These are phyloP conservation scores for Orthonevra nobilis DNA, from an alignment of 2,888 invertebrate species.

Conservation along the genomic window DNA sequence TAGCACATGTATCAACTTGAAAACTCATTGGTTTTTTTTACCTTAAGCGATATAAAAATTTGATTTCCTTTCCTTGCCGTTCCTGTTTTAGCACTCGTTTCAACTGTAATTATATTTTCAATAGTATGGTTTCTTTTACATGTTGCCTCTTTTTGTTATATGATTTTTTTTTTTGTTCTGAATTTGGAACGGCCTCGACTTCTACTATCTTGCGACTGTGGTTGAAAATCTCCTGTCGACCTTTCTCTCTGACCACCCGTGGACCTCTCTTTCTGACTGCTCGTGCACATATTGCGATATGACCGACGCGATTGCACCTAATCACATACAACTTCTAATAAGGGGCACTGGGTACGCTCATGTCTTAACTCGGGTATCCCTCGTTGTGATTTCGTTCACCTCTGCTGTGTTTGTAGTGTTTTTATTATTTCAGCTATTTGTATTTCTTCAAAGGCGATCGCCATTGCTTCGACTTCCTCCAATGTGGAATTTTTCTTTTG, in stretches of 20 bases:
- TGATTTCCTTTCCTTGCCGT: neutral
- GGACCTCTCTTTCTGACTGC: too few relatives aligned
- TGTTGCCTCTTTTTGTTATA: neutral
- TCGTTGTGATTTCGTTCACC: neutral
- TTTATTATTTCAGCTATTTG: neutral
- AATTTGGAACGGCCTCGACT: neutral
- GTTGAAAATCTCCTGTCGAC: neutral
- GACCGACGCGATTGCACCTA: neutral
- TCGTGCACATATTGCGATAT: neutral
- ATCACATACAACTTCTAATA: neutral
- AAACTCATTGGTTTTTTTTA: neutral
- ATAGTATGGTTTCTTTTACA: neutral
- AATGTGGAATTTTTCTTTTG: neutral
- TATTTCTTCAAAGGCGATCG: neutral
- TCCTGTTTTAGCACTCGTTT: neutral
- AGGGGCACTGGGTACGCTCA: neutral
- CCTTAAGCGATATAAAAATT: neutral
- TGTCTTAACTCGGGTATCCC: neutral
- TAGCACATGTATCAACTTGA: constrained; percentile 8
- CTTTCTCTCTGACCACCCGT: too few relatives aligned
- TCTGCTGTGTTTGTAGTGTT: neutral
- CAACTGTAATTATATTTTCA: neutral
- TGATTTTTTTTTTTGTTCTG: neutral
- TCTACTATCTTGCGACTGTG: neutral
- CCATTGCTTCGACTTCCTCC: neutral